phyloP scores from a whole-genome alignment of 2,113 vertebrate species.

The Periophthalmodon schlosseri region DNA sequence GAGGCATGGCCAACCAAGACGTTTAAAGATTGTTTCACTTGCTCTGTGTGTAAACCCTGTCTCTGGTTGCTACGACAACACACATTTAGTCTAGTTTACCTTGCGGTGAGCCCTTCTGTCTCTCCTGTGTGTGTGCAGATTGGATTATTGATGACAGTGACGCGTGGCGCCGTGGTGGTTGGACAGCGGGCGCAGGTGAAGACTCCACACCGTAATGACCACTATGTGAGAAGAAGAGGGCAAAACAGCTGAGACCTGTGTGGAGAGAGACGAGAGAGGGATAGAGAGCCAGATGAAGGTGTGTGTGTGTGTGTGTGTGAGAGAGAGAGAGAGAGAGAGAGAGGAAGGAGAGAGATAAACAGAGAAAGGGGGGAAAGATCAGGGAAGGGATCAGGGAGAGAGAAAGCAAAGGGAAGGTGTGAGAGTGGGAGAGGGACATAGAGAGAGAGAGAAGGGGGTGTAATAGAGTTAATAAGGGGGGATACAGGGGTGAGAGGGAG shows the following conservation, averaged over 20 bases:
- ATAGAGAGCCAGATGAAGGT: not conserved
- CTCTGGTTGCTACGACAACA: conserved; percentile 27
- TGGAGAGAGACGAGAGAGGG: conserved; percentile 8
- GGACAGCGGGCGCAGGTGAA: conserved; percentile 39
- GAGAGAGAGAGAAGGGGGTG: too few relatives aligned
- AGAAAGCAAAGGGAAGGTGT: not conserved
- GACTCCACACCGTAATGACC: conserved; percentile 17
- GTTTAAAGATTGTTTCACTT: not conserved
- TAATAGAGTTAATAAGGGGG: too few relatives aligned
- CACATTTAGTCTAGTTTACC: conserved; percentile 2
- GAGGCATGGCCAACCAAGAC: too few relatives aligned
- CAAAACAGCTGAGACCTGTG: conserved; percentile 33
- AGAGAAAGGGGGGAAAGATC: not conserved
- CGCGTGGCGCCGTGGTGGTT: not conserved
- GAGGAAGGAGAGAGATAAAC: not conserved
- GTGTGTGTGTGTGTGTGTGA: too few relatives aligned
- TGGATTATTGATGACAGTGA: conserved; percentile 5
- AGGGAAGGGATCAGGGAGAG: too few relatives aligned
- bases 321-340: not conserved
- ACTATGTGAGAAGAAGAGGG: conserved; percentile 3
- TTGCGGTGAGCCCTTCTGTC: not conserved
- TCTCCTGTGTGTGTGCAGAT: not conserved
- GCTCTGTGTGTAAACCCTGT: not conserved
- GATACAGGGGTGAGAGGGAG: too few relatives aligned
- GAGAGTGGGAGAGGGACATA: not conserved